Percentiles rank a stretch among this genome's conserved stretches.
phyloP scores from a whole-genome alignment of 1,140 invertebrate species.

The Drosophila navojoa region DNA sequence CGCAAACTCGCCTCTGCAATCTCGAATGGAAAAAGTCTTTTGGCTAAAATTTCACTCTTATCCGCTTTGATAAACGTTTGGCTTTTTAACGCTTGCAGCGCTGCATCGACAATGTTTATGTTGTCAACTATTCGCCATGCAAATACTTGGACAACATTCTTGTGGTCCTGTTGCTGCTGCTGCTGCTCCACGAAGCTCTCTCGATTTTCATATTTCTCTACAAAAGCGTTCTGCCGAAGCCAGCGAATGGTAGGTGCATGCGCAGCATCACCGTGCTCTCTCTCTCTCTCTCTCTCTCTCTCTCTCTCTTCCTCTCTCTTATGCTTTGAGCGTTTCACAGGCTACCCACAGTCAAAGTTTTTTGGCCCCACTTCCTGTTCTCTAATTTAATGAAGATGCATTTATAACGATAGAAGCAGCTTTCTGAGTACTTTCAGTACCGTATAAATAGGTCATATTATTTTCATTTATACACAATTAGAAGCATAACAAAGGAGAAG shows the following conservation, averaged over 20 bases:
- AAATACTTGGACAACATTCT: conserved; percentile 23
- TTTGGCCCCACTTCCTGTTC: too few relatives aligned
- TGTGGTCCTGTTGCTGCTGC: conserved; percentile 41
- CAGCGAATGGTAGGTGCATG: conserved; percentile 18
- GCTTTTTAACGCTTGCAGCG: conserved; percentile 8
- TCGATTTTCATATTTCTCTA: conserved; percentile 34
- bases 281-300: neutral
- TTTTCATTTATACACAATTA: too few relatives aligned
- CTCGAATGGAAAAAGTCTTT: neutral
- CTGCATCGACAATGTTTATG: conserved; percentile 29
- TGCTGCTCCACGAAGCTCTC: conserved; percentile 14
- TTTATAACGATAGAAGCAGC: too few relatives aligned
- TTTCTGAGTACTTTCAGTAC: too few relatives aligned
- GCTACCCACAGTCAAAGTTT: neutral
- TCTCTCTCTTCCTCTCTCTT: neutral
- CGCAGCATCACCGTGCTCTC: conserved; percentile 8
- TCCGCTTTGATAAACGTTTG: neutral
- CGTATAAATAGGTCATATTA: too few relatives aligned
- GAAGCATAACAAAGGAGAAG: too few relatives aligned
- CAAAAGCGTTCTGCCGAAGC: conserved; percentile 19
- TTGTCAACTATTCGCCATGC: conserved; percentile 9
- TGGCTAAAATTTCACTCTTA: neutral
- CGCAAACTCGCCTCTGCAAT: neutral
- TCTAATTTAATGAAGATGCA: too few relatives aligned
- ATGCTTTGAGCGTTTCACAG: neutral